Percentiles rank a stretch among this genome's conserved stretches.
phyloP scores from a whole-genome alignment of 2,888 invertebrate species.

The Zonitis immaculata region DNA sequence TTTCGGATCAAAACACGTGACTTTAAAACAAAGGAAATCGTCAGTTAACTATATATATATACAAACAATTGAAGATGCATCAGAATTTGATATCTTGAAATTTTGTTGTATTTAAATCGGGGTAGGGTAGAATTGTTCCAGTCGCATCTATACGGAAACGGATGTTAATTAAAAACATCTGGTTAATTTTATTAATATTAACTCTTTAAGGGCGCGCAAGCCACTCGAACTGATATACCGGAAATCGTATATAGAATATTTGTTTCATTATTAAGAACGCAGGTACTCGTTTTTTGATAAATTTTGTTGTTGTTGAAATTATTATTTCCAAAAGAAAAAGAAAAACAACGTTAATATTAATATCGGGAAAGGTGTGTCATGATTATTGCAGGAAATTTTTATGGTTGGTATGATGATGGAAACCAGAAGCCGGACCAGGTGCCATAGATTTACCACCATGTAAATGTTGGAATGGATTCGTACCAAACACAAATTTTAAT shows the following conservation, averaged over 20 bases:
- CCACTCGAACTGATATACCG: slow-evolving; percentile 11
- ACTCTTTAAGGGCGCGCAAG: slow-evolving; percentile 26
- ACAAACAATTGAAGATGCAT: background rate
- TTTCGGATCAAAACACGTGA: background rate
- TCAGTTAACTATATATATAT: background rate
- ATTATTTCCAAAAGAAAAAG: too few species aligned
- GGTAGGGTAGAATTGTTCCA: background rate
- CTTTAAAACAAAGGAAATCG: background rate
- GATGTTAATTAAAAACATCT: slow-evolving; percentile 30
- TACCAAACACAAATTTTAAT: slow-evolving; percentile 18
- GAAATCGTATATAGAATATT: slow-evolving; percentile 2
- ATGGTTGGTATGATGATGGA: slow-evolving; percentile 16
- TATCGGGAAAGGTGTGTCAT: slow-evolving; percentile 14
- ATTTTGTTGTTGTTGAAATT: too few species aligned
- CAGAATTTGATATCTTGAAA: background rate
- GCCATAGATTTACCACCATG: slow-evolving; percentile 6
- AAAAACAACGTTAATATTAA: background rate
- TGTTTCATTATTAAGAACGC: background rate
- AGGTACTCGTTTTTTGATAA: background rate
- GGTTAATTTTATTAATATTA: slow-evolving; percentile 26
- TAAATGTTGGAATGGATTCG: slow-evolving; percentile 15
- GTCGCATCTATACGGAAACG: slow-evolving; percentile 23
- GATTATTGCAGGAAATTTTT: slow-evolving; percentile 18
- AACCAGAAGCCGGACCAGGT: slow-evolving; percentile 22
- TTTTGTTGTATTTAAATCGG: background rate